A percentile compares a stretch with the other conserved stretches of the same genome.
These are phyloP conservation scores for Sterrhoptilus dennistouni DNA, from an alignment of 2,113 vertebrate species.

Conservation along the genomic window DNA sequence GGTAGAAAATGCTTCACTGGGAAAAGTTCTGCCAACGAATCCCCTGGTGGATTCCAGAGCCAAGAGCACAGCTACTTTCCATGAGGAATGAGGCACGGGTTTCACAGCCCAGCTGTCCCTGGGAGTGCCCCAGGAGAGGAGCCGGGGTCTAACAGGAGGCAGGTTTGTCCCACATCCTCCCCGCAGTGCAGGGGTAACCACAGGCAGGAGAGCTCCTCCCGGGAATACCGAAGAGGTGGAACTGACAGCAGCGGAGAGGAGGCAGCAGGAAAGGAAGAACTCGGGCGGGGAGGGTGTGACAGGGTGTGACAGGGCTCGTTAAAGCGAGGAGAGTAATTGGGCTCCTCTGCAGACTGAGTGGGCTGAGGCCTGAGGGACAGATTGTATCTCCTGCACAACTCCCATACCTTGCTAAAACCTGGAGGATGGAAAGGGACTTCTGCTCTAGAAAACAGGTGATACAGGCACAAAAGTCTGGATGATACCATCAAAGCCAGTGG, in stretches of 20 bases:
- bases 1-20: neutral
- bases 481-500: neutral
- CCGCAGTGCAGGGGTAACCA: neutral
- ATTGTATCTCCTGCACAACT: conserved; percentile 9
- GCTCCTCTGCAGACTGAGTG: conserved; percentile 25
- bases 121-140: neutral
- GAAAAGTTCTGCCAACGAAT: fast-evolving
- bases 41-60: neutral
- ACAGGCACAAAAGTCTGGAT: neutral
- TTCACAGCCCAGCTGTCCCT: neutral
- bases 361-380: conserved; percentile 32
- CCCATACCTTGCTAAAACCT: conserved; percentile 23
- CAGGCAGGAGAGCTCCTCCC: neutral
- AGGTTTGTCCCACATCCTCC: neutral
- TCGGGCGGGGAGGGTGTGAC: neutral
- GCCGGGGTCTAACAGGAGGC: neutral
- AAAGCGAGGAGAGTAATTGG: neutral
- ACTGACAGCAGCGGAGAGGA: neutral
- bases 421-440: neutral
- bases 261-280: neutral
- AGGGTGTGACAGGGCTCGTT: neutral
- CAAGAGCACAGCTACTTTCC: neutral
- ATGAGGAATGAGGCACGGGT: neutral
- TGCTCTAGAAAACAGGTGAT: neutral
- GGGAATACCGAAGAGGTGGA: neutral